Percentiles rank a stretch among this genome's conserved stretches.
Conservation (phyloP, 2,797 vertebrate species). For the Hydrocynus forskahlii region DNA sequence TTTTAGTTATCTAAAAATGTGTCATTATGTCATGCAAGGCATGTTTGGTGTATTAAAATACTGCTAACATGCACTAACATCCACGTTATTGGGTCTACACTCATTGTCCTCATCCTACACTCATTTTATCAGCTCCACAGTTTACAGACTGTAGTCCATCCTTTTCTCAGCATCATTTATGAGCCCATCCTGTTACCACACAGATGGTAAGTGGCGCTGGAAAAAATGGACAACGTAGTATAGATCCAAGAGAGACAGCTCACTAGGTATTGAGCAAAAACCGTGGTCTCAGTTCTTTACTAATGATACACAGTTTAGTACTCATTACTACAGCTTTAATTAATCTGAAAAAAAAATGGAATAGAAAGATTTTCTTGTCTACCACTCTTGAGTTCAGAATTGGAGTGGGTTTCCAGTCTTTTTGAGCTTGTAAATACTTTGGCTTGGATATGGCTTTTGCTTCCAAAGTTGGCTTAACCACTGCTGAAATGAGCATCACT, state of each 20-base stretch:
- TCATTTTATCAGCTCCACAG: no score
- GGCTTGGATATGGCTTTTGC: background rate
- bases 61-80: no score
- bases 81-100: no score
- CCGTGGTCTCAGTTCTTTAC: background rate
- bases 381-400: background rate
- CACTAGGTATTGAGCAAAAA: background rate
- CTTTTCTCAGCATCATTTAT: no score
- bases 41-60: background rate
- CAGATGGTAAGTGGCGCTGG: no score
- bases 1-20: background rate
- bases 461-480: background rate
- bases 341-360: background rate
- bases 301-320: background rate
- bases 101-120: no score
- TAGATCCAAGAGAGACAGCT: background rate
- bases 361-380: background rate
- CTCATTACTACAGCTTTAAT: background rate
- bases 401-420: background rate
- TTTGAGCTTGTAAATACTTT: conserved; percentile 25
- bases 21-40: background rate
- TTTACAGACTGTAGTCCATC: no score
- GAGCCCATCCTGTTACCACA: no score
- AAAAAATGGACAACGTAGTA: no score
- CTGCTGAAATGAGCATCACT: background rate